These are phyloP conservation scores for Atopsyche davidsoni DNA, from an alignment of 1,140 invertebrate species.

Conservation along the genomic window DNA sequence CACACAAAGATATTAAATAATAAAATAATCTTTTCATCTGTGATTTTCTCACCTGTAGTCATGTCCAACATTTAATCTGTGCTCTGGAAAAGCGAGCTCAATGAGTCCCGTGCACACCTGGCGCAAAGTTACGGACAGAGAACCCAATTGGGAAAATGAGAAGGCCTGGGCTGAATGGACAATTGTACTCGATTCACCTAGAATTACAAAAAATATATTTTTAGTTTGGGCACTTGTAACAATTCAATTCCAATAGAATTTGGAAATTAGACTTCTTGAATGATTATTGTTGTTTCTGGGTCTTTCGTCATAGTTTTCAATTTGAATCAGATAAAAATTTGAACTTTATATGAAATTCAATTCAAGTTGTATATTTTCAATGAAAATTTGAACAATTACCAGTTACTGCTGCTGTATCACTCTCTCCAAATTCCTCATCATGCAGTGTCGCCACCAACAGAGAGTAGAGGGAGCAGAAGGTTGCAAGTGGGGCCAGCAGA, in stretches of 20 bases:
- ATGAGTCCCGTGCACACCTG: constrained; percentile 84
- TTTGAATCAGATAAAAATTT: no score
- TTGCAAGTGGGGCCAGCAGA: constrained; percentile 72
- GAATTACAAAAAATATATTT: background rate
- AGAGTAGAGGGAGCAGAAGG: constrained; percentile 81
- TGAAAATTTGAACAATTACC: constrained; percentile 22
- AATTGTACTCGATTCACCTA: constrained; percentile 12
- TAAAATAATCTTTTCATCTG: background rate
- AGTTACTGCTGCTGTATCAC: constrained; percentile 37
- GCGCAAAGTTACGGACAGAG: constrained; percentile 63
- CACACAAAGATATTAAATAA: background rate
- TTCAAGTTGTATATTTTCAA: no score
- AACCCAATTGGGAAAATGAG: constrained; percentile 55
- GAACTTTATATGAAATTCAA: no score
- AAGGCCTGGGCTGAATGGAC: constrained; percentile 54
- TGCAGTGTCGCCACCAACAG: constrained; percentile 79
- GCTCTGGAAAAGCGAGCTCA: constrained; percentile 84
- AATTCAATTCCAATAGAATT: background rate
- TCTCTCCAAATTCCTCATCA: constrained; percentile 76
- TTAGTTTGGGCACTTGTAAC: background rate
- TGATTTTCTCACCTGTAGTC: constrained; percentile 34
- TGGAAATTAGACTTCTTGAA: background rate
- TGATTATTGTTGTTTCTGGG: no score
- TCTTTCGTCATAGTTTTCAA: no score
- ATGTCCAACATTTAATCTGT: constrained; percentile 52